phyloP scores from a whole-genome alignment of 2,113 vertebrate species.

The Struthidea cinerea region DNA sequence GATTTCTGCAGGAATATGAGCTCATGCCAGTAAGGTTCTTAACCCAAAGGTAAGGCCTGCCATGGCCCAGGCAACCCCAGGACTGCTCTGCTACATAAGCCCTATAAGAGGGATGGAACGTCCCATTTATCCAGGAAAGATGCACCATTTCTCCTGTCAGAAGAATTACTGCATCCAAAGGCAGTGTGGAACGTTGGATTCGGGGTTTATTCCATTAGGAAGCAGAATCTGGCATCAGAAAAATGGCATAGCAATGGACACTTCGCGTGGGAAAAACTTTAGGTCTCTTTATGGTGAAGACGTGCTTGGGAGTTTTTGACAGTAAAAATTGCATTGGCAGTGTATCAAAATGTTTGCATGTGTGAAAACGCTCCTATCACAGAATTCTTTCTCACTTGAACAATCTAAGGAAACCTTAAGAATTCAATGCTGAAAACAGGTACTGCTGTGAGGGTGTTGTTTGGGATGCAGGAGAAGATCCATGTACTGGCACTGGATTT shows the following conservation, averaged over 20 bases:
- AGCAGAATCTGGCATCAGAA: not conserved
- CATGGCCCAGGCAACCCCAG: not conserved
- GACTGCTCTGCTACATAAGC: not conserved
- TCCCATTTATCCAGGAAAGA: not conserved
- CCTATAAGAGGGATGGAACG: not conserved
- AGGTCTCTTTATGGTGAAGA: not conserved
- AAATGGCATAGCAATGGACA: not conserved
- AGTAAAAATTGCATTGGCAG: slow-evolving; percentile 8
- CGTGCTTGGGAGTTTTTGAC: not conserved
- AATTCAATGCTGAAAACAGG: not conserved
- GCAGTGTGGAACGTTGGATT: not conserved
- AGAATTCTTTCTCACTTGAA: not conserved
- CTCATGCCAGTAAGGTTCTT: not conserved
- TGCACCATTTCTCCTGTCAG: not conserved
- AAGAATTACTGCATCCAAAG: not conserved
- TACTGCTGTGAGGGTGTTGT: not conserved
- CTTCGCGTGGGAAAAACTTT: not conserved
- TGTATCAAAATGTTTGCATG: not conserved
- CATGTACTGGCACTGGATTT: not conserved
- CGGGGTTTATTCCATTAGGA: not conserved
- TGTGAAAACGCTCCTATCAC: not conserved
- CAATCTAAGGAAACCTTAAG: not conserved
- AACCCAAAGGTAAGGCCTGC: not conserved
- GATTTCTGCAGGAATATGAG: not conserved
- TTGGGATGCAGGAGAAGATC: not conserved